Conservation (phyloP, 2,888 invertebrate species). For the Philereme transversata region DNA sequence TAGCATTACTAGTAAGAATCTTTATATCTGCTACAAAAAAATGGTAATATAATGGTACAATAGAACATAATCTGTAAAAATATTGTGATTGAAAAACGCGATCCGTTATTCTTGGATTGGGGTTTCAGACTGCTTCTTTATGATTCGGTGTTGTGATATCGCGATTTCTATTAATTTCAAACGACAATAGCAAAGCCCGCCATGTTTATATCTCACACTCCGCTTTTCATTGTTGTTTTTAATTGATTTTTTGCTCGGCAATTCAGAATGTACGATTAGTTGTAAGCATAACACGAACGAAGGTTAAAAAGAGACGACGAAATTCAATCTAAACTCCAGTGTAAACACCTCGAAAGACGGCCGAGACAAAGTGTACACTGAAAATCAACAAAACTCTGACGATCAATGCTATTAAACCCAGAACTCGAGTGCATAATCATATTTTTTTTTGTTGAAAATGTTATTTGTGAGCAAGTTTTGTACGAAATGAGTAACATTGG, state of each 20-base stretch:
- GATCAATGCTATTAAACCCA: slow-evolving; percentile 60
- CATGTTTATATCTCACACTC: slow-evolving; percentile 67
- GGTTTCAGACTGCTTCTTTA: slow-evolving; percentile 65
- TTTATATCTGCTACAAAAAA: too few species aligned
- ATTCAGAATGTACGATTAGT: slow-evolving; percentile 57
- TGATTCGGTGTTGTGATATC: slow-evolving; percentile 74
- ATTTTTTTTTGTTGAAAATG: slow-evolving; percentile 40
- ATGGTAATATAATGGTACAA: too few species aligned
- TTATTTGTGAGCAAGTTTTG: too few species aligned
- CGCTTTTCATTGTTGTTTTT: slow-evolving; percentile 66
- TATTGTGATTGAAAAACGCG: slow-evolving; percentile 55
- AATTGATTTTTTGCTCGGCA: slow-evolving; percentile 70
- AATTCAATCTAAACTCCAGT: slow-evolving; percentile 74
- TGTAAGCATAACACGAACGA: slow-evolving; percentile 52
- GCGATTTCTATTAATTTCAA: slow-evolving; percentile 70
- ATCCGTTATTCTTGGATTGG: slow-evolving; percentile 68
- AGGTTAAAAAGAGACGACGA: slow-evolving; percentile 59
- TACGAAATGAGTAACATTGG: too few species aligned
- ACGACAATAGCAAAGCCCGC: slow-evolving; percentile 65
- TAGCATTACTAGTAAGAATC: too few species aligned
- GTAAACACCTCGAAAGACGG: slow-evolving; percentile 69
- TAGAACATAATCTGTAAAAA: slow-evolving; percentile 36
- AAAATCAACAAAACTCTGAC: slow-evolving; percentile 76
- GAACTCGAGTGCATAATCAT: slow-evolving; percentile 67
- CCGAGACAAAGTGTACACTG: slow-evolving; percentile 72